Conservation (phyloP, 2,888 invertebrate species). For the Sinhomidia bicolor region DNA sequence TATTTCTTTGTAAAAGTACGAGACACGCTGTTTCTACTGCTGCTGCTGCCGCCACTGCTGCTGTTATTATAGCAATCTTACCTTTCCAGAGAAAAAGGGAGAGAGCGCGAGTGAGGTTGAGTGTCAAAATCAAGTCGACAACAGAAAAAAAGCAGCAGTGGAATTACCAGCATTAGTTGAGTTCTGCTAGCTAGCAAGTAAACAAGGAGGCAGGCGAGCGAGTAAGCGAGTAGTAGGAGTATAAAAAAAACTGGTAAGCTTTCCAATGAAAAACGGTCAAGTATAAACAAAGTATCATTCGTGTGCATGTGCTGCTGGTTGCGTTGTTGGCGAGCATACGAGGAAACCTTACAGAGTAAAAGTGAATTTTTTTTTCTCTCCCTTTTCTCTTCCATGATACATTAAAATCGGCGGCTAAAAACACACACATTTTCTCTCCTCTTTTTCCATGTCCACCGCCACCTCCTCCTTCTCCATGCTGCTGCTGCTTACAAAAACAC, state of each 20-base stretch:
- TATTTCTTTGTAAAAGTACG: slow-evolving; percentile 6
- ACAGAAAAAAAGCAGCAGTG: slow-evolving; percentile 53
- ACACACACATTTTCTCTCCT: slow-evolving; percentile 26
- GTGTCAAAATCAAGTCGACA: slow-evolving; percentile 66
- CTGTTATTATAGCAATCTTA: not conserved
- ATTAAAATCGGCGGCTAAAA: slow-evolving; percentile 33
- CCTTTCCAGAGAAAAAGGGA: not conserved
- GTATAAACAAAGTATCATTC: not conserved
- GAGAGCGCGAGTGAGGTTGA: slow-evolving; percentile 35
- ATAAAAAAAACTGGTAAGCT: not conserved
- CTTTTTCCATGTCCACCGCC: slow-evolving; percentile 25
- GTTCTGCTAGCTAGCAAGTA: slow-evolving; percentile 35
- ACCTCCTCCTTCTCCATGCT: no score
- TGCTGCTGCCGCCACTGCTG: no score
- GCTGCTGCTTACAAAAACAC: slow-evolving; percentile 31
- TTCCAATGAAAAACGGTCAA: slow-evolving; percentile 19
- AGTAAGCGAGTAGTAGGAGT: not conserved
- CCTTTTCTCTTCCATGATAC: not conserved
- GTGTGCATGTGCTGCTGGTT: not conserved
- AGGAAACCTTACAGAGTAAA: slow-evolving; percentile 13
- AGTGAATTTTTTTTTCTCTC: not conserved
- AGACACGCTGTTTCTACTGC: slow-evolving; percentile 5
- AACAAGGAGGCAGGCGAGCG: not conserved
- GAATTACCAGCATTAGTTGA: slow-evolving; percentile 65
- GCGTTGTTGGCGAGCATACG: not conserved